phyloP scores from a whole-genome alignment of 2,797 vertebrate species.

The Micropoecilia bifurca region DNA sequence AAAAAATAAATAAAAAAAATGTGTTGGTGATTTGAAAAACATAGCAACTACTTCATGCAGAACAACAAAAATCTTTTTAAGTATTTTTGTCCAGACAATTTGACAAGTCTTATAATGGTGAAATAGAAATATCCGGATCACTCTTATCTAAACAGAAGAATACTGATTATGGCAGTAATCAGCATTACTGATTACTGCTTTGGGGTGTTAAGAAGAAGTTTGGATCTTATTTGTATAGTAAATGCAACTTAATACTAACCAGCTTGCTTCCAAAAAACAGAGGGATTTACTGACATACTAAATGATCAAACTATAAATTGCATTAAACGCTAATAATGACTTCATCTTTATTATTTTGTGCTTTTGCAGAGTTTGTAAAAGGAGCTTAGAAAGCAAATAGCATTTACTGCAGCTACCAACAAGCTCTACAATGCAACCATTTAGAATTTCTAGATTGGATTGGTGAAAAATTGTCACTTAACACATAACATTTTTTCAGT shows the following conservation, averaged over 20 bases:
- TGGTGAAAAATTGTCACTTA: not conserved
- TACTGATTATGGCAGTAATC: not conserved
- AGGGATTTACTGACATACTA: not conserved
- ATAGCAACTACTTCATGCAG: not conserved
- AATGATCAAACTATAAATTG: not conserved
- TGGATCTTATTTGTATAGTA: too few relatives aligned
- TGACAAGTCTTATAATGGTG: not conserved
- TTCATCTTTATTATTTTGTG: not conserved
- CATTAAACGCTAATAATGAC: not conserved
- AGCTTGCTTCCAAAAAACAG: not conserved
- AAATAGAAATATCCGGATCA: not conserved
- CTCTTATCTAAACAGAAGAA: not conserved
- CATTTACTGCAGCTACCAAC: not conserved
- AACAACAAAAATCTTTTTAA: not conserved
- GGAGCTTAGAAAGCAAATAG: not conserved
- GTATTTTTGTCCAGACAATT: not conserved
- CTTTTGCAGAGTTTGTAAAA: too few relatives aligned
- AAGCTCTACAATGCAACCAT: not conserved
- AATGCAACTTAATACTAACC: not conserved
- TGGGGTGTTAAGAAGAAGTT: not conserved
- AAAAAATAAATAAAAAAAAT: constrained; percentile 1
- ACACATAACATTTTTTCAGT: not conserved
- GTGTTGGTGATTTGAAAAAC: constrained; percentile 24
- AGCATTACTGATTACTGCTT: not conserved
- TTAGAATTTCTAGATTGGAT: not conserved